Evolutionary conservation across 2,888 invertebrate species (phyloP), one percentile per base, ranked within the genome.

Genomic region (Stenoptilia bipunctidactyla): DNA sequence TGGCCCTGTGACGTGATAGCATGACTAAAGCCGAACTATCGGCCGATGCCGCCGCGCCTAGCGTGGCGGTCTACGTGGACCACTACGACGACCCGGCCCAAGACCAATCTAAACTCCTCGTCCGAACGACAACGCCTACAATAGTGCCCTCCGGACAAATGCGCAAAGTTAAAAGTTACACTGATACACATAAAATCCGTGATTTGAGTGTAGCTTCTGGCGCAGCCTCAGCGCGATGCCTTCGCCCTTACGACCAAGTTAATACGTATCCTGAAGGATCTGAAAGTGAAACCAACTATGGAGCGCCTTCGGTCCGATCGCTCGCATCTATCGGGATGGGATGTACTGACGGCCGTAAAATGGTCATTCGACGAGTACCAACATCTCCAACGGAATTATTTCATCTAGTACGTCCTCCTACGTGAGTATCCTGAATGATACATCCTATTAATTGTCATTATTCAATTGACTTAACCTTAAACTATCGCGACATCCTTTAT

Each of bases 301-400:
- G 70, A 46, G 90, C 89, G 36, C 88, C 89, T 25, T 92, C 92
- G 25, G 88, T 92, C 47, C 85, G 92, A 48, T 93, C 93, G 36
- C 87, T 93, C 55, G 92, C 93, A 41, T 93, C 93, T 38, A 92
- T 94, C 52, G 93, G 93, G 38, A 91, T 94, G 89, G 94, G 94
- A 25, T 94, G 93, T 47, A 94, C 94, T 34, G 94, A 94, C 74
- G 94, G 94, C 36, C 88, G 91, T 55, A 92, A 92, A 80, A 88
- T 94, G 86, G 92, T 93, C 55, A 92, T 94, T 55, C 85, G 91
- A 56, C 86, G 92, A 61, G 92, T 94, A 52, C 94, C 94, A 42
- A 92, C 92, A 39, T 92, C 94, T 51, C 93, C 94, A 43, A 90
- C 91, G 51, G 94, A 94, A 80, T 85, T 94, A 52, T 91, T 94